Evolutionary conservation across 2,888 invertebrate genomes (phyloP), one percentile per base, ranked within the genome.

Genomic region (Cantharis rustica): DNA sequence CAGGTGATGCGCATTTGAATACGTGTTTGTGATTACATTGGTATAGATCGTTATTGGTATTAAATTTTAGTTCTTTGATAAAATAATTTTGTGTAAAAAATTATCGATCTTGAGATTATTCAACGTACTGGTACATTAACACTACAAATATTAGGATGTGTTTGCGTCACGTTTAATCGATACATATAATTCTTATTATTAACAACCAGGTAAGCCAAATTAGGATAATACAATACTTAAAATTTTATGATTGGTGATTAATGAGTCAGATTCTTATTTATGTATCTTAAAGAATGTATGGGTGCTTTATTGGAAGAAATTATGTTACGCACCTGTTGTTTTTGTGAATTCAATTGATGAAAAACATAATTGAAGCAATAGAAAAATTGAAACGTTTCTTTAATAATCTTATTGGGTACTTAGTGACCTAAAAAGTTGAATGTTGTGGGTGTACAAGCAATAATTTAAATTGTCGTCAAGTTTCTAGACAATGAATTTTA

Each of bases 121-220:
- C n/a, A 15, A 31, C 26, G 16, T 27, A 68, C 31, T 69, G 69
- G 71, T 16, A 23, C 20, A 27, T 47, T 74, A 77, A 47, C 71
- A 69, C 63, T 27, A 68, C 63, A 64, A 68, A 17, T 66, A 71
- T 73, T 70, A 69, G 20, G 11, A 72, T 77, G 75, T 72, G 75
- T 68, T 69, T 75, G 62, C 77, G 72, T 77, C 75, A 75, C 66
- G 17, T 72, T 77, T 77, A 75, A 72, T 71, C 72, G 17, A 72
- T 72, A 75, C 15, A 27, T 68, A 17, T 13, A 66, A 27, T 70
- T 16, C 11, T 16, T 68, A 71, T 68, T 62, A 17, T 47, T 68
- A 16, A 74, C 66, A 74, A 16, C 69, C 68, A 71, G 71, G 77
- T 77, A 62, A 74, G 77, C 71, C 16, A 66, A 69, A 62, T 76